phyloP scores from a whole-genome alignment of 2,797 vertebrate genomes.

The Lophotriccus pileatus region DNA sequence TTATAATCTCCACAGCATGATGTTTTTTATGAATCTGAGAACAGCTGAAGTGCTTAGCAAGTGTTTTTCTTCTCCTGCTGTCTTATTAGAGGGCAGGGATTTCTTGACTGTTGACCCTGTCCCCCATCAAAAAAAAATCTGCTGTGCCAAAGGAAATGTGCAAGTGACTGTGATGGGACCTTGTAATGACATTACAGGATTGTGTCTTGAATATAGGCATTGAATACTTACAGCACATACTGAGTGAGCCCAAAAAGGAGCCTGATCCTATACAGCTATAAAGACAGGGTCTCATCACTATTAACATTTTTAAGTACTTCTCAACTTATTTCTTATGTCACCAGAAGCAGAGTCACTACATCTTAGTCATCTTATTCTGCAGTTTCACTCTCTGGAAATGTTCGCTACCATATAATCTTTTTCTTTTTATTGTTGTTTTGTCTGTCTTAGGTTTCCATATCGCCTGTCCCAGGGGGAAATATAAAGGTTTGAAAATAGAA shows the following conservation, averaged over 20 bases:
- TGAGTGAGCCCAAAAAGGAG: neutral
- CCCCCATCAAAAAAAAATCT: constrained; percentile 53
- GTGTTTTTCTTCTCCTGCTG: constrained; percentile 54
- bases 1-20: neutral
- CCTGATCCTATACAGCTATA: neutral
- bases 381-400: neutral
- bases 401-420: neutral
- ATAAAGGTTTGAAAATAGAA: neutral
- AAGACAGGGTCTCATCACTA: neutral
- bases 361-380: neutral
- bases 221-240: constrained; percentile 14
- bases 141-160: constrained; percentile 59
- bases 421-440: neutral
- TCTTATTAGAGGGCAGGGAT: constrained; percentile 57
- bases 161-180: constrained; percentile 61
- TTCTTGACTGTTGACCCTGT: constrained; percentile 58
- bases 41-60: constrained; percentile 57
- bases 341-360: neutral
- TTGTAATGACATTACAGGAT: constrained; percentile 63
- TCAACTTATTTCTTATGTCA: neutral
- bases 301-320: neutral
- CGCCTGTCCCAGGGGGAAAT: neutral
- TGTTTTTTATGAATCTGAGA: constrained; percentile 54
- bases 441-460: neutral
- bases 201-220: constrained; percentile 36